Conservation (phyloP, 1,140 invertebrate species). For the Drosophila ficusphila region DNA sequence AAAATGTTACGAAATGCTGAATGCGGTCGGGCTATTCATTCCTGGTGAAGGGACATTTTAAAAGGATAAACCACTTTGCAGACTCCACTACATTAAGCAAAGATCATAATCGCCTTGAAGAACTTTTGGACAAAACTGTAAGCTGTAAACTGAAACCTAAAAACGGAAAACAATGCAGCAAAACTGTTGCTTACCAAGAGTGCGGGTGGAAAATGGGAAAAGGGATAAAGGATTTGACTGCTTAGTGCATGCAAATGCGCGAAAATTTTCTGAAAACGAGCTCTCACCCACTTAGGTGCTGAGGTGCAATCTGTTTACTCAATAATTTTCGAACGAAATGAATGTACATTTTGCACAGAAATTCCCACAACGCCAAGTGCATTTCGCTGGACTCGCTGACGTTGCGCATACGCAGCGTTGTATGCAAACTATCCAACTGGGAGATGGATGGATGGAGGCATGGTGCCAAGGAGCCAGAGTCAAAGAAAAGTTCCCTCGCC, state of each 20-base stretch:
- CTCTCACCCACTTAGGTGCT: slow-evolving; percentile 33
- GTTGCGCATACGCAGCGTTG: slow-evolving; percentile 47
- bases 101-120: slow-evolving; percentile 41
- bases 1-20: slow-evolving; percentile 34
- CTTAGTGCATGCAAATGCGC: slow-evolving; percentile 27
- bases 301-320: slow-evolving; percentile 63
- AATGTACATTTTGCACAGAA: slow-evolving; percentile 57
- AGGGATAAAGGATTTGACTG: neutral
- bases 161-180: slow-evolving; percentile 27
- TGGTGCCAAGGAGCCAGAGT: slow-evolving; percentile 1
- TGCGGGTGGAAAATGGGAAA: neutral
- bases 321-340: slow-evolving; percentile 66
- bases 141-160: slow-evolving; percentile 22
- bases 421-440: slow-evolving; percentile 38
- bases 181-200: slow-evolving; percentile 28
- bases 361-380: slow-evolving; percentile 47
- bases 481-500: slow-evolving; percentile 26
- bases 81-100: slow-evolving; percentile 42
- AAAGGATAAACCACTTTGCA: slow-evolving; percentile 34
- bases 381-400: slow-evolving; percentile 44
- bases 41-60: slow-evolving; percentile 17
- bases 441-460: slow-evolving; percentile 20
- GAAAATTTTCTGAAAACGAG: slow-evolving; percentile 44
- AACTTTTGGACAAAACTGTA: slow-evolving; percentile 24
- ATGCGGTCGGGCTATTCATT: slow-evolving; percentile 37